These are phyloP conservation scores for Casuarius casuarius DNA, from an alignment of 2,113 vertebrate genomes.

Conservation along the genomic window DNA sequence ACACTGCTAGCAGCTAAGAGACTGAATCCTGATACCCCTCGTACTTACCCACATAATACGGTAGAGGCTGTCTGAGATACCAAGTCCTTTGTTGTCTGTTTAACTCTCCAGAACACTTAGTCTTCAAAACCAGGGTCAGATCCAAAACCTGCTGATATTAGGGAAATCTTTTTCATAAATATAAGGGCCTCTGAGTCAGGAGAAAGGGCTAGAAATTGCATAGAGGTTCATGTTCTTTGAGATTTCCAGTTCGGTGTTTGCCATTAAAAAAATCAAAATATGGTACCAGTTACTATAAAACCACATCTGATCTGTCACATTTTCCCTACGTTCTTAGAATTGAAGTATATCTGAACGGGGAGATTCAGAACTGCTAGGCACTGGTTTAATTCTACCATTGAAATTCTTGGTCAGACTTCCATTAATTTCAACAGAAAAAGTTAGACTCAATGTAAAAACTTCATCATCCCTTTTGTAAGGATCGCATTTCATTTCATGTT, in stretches of 20 bases:
- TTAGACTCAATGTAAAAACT: not conserved
- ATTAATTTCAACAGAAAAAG: not conserved
- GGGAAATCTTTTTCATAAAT: not conserved
- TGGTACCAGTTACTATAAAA: not conserved
- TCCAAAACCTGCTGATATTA: not conserved
- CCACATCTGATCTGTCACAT: not conserved
- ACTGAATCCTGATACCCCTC: not conserved
- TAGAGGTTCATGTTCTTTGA: not conserved
- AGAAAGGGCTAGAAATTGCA: not conserved
- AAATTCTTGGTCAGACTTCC: not conserved
- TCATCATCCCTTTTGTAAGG: not conserved
- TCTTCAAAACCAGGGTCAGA: not conserved
- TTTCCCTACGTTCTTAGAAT: not conserved
- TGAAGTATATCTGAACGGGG: not conserved
- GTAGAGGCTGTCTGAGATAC: not conserved
- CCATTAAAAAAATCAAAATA: not conserved
- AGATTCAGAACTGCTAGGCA: not conserved
- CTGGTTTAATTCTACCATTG: not conserved
- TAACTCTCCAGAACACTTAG: not conserved
- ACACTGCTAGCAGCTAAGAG: rapidly evolving
- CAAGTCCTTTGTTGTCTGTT: not conserved
- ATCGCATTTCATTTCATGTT: not conserved
- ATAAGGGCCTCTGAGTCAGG: not conserved
- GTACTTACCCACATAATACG: not conserved
- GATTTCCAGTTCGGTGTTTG: not conserved